Percentiles rank a stretch among this genome's conserved stretches.
Evolutionary conservation across 2,888 invertebrate species (phyloP).

Genomic region (Drosophila maculinotata): DNA sequence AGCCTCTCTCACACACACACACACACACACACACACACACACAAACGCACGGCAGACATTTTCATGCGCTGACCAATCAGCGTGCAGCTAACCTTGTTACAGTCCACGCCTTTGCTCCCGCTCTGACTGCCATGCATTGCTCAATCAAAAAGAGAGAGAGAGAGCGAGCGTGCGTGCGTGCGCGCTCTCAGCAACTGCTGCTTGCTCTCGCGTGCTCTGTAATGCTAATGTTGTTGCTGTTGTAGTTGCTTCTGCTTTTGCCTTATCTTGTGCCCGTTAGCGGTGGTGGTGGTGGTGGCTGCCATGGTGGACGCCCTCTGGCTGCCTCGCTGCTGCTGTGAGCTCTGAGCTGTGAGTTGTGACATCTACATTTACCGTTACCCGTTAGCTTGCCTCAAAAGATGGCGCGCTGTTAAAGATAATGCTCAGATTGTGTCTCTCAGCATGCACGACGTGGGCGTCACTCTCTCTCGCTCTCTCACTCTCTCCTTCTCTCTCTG

Average conservation of each 20-base stretch:
- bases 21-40: constrained; percentile 15
- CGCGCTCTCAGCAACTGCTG: constrained; percentile 23
- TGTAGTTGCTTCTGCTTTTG: constrained; percentile 6
- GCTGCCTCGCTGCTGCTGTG: constrained; percentile 29
- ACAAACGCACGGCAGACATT: constrained; percentile 44
- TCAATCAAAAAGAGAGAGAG: constrained; percentile 23
- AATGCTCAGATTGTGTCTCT: constrained; percentile 36
- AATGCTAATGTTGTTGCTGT: background rate
- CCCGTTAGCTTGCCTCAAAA: constrained; percentile 47
- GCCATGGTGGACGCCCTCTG: constrained; percentile 66
- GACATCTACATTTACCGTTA: constrained; percentile 59
- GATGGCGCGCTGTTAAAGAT: constrained; percentile 49
- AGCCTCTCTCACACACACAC: constrained; percentile 23
- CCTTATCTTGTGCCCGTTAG: constrained; percentile 13
- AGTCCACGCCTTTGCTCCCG: constrained; percentile 63
- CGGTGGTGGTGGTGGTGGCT: constrained; percentile 52
- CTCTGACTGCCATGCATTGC: no score
- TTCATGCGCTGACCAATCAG: constrained; percentile 50
- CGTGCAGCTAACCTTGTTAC: constrained; percentile 11
- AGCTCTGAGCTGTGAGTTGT: no score
- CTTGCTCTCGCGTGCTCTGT: constrained; percentile 16
- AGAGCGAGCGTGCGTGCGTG: constrained; percentile 4
- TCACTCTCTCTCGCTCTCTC: constrained; percentile 21
- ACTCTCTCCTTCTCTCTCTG: constrained; percentile 4
- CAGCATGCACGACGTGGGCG: constrained; percentile 44